These are phyloP conservation scores for Scotopteryx bipunctaria DNA, from an alignment of 2,888 invertebrate species.

Conservation along the genomic window DNA sequence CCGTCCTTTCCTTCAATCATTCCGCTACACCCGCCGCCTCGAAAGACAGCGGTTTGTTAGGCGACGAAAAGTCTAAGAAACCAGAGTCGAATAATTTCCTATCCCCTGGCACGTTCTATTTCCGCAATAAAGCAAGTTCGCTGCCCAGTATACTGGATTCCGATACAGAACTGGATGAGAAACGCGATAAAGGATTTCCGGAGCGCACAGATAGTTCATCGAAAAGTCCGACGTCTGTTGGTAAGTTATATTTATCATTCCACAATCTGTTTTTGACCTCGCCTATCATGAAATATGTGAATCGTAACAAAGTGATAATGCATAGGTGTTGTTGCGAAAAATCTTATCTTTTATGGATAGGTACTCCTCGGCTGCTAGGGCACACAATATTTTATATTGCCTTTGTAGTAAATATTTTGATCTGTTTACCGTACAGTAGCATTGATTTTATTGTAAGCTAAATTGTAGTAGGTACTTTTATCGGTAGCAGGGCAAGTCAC, in stretches of 20 bases:
- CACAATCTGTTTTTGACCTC: conserved; percentile 23
- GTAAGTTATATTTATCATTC: conserved; percentile 58
- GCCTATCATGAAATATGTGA: conserved; percentile 21
- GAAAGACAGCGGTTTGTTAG: conserved; percentile 48
- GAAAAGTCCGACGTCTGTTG: conserved; percentile 87
- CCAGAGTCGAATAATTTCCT: conserved; percentile 79
- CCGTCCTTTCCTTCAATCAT: conserved; percentile 63
- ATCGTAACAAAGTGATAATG: conserved; percentile 10
- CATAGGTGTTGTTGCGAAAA: conserved; percentile 1
- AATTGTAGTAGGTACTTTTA: conserved; percentile 57
- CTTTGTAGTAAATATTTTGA: too few relatives aligned
- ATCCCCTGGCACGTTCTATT: conserved; percentile 84
- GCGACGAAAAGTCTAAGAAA: conserved; percentile 45
- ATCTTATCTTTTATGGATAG: conserved; percentile 1
- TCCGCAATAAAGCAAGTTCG: conserved; percentile 87
- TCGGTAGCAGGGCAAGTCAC: conserved; percentile 58
- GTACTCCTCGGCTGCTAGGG: too few relatives aligned
- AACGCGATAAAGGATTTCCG: conserved; percentile 72
- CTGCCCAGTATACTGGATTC: conserved; percentile 92
- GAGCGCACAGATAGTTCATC: conserved; percentile 78
- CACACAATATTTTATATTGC: too few relatives aligned
- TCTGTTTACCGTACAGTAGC: conserved; percentile 20
- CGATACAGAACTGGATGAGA: conserved; percentile 86
- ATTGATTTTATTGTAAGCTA: conserved; percentile 36
- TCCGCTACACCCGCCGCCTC: conserved; percentile 57